Conservation (phyloP, 2,888 invertebrate genomes). For the Parapristionchus giblindavisi region DNA sequence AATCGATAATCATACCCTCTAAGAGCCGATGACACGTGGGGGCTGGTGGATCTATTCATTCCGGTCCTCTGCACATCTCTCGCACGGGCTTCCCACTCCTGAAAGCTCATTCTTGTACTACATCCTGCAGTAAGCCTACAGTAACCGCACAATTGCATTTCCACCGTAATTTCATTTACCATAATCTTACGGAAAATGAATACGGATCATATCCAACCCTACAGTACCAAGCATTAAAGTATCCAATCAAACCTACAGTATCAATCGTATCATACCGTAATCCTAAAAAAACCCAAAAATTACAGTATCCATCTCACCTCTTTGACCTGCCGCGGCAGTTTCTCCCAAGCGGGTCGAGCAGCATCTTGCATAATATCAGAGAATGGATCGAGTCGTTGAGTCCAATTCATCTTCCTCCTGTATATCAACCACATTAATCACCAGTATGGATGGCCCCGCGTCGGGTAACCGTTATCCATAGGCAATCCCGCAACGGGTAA, state of each 20-base stretch:
- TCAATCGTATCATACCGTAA: too few species aligned
- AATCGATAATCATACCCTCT: constrained; percentile 4
- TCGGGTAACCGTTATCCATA: too few species aligned
- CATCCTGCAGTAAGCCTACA: not conserved
- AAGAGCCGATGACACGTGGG: not conserved
- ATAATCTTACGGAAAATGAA: not conserved
- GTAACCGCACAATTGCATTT: not conserved
- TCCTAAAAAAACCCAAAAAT: too few species aligned
- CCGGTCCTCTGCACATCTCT: constrained; percentile 20
- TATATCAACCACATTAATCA: not conserved
- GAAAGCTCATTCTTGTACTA: not conserved
- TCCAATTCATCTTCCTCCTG: constrained; percentile 33
- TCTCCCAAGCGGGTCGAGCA: constrained; percentile 34
- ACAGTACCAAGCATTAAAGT: too few species aligned
- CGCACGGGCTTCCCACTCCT: constrained; percentile 34
- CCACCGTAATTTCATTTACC: not conserved
- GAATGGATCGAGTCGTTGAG: constrained; percentile 30
- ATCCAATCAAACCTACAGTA: too few species aligned
- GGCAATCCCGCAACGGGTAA: too few species aligned
- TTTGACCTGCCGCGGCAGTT: constrained; percentile 17
- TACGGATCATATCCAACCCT: not conserved
- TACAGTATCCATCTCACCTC: not conserved
- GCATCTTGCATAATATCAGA: constrained; percentile 30
- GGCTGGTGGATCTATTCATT: constrained; percentile 2
- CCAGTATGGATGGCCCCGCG: too few species aligned